Base-by-base conservation (phyloP, 2,797 vertebrate genomes). In the Alcedo quadribrachys region DNA sequence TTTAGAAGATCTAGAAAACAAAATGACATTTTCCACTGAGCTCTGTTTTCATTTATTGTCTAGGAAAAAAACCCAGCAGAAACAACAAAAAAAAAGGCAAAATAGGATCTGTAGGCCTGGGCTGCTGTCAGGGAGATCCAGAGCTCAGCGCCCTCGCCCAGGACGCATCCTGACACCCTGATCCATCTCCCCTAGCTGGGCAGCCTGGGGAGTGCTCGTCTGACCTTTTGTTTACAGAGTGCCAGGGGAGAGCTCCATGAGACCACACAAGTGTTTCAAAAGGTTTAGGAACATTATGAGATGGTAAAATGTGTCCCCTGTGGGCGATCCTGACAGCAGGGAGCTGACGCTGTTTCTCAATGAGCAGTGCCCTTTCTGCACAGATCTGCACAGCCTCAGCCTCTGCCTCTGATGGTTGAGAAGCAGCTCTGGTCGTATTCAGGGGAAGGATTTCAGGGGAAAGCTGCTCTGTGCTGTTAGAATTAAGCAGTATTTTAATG, bases 201-300 rank as follows among this genome's bases (percentile, higher is more conserved):
- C 79, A 91, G 89, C 85, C 77, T 95, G 85, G 78, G 67, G 95
- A 96, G 95, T 95, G 94, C 95, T 94, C 92, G 91, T 94, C 76
- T 92, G 95, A 97, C 96, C 96, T 96, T 97, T 96, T 97, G 93
- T 96, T 96, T 97, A 96, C 93, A 87, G 67, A 40, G 81, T 94
- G 65, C 75, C 95, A 50, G 35, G 95, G 94, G 96, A 96, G 96
- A 96, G 93, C 74, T 96, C 94, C 87, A 86, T 85, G 94, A 95
- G 90, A 94, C 89, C 85, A 81, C 33, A 69, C 55, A 95, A 92
- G 53, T 92, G 85, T 92, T 96, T 95, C 75, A 86, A 88, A 96
- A 94, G 90, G 85, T 95, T 96, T 96, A 75, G 89, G 92, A 93
- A 89, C 79, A 82, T 95, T 95, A 94, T 79, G 83, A 88, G 92